Percentiles rank a stretch among this genome's conserved stretches.
Evolutionary conservation across 2,888 invertebrate genomes (phyloP).

Genomic region (Eurois occulta): DNA sequence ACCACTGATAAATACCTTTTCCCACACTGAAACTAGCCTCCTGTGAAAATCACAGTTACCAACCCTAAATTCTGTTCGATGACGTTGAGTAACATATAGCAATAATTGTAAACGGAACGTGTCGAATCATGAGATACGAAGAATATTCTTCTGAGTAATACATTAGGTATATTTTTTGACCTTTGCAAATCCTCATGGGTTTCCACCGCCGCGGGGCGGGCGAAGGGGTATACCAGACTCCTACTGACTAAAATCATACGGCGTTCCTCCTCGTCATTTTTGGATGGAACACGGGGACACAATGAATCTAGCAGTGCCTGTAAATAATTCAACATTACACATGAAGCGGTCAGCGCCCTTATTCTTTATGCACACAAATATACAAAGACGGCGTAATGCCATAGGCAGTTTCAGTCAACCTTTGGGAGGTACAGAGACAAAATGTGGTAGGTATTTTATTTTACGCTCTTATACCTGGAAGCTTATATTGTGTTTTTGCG

Average conservation of each 20-base stretch:
- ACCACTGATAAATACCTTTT: not conserved
- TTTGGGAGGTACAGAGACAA: not conserved
- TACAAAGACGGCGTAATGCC: not conserved
- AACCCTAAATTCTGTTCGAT: slow-evolving; percentile 13
- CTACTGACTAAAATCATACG: not conserved
- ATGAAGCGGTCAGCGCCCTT: not conserved
- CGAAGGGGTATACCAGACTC: not conserved
- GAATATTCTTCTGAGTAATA: not conserved
- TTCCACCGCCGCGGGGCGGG: not conserved
- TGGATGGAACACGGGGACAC: not conserved
- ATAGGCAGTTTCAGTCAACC: not conserved
- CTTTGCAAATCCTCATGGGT: not conserved
- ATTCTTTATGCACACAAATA: not conserved
- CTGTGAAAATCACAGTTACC: slow-evolving; percentile 23
- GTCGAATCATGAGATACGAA: not conserved
- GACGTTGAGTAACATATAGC: slow-evolving; percentile 13
- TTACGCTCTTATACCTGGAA: not conserved
- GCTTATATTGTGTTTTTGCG: not conserved
- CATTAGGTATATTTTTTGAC: not conserved
- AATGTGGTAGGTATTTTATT: not conserved
- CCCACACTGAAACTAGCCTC: not conserved
- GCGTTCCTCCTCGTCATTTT: not conserved
- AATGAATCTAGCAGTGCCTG: not conserved
- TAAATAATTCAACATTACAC: not conserved
- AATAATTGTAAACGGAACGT: slow-evolving; percentile 24